These are phyloP conservation scores for Pseudanteris insignis DNA, from an alignment of 2,888 invertebrate genomes.

Conservation along the genomic window DNA sequence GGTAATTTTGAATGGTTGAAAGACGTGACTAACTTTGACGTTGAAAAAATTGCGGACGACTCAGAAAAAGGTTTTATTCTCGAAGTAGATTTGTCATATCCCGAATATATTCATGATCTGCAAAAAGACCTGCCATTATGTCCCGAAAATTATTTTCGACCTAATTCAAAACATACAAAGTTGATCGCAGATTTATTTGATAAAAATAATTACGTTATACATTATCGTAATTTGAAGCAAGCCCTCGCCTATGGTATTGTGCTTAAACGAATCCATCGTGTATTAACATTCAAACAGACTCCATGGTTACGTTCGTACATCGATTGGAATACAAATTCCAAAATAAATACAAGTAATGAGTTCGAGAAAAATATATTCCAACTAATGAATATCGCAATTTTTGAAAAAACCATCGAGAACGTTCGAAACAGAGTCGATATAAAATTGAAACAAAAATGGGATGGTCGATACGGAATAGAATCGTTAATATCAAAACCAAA, in stretches of 20 bases:
- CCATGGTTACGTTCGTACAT: no score
- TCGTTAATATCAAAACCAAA: no score
- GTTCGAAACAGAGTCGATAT: no score
- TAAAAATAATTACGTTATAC: no score
- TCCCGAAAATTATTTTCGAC: not conserved
- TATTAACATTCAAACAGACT: slow-evolving; percentile 4
- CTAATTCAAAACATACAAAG: slow-evolving; percentile 3
- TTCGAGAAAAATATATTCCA: not conserved
- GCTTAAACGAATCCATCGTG: slow-evolving; percentile 3
- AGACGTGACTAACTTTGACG: no score
- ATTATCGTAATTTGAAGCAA: no score
- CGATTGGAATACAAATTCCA: slow-evolving; percentile 9
- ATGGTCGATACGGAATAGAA: no score
- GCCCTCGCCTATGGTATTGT: not conserved
- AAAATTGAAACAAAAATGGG: no score
- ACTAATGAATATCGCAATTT: slow-evolving; percentile 1
- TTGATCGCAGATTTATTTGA: no score
- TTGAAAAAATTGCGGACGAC: no score
- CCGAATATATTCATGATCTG: not conserved
- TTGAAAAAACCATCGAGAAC: no score
- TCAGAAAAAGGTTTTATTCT: not conserved
- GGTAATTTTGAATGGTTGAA: slow-evolving; percentile 52
- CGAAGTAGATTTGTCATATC: slow-evolving; percentile 2
- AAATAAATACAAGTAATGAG: slow-evolving; percentile 3
- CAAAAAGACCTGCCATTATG: slow-evolving; percentile 6